These are phyloP conservation scores for Philereme transversata DNA, from an alignment of 2,888 invertebrate species.

Conservation along the genomic window DNA sequence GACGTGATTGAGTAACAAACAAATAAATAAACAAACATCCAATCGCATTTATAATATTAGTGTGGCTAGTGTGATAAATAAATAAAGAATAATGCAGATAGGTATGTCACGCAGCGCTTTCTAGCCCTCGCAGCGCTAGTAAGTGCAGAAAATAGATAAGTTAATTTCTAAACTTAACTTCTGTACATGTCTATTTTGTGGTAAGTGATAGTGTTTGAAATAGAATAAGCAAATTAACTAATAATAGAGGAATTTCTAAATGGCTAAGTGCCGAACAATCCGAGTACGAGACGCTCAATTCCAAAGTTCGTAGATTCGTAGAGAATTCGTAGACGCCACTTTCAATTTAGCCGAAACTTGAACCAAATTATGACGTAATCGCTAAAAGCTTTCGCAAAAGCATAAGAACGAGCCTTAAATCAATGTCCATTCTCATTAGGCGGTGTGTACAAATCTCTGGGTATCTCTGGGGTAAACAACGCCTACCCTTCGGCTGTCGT, in stretches of 20 bases:
- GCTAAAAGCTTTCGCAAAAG: conserved; percentile 54
- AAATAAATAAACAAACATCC: no score
- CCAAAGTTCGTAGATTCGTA: conserved; percentile 15
- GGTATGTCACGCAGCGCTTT: no score
- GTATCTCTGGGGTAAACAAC: conserved; percentile 53
- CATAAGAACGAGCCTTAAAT: conserved; percentile 51
- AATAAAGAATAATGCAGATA: no score
- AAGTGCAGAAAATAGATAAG: no score
- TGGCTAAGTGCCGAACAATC: not conserved
- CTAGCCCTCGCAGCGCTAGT: no score
- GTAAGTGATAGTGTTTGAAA: no score
- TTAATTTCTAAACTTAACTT: no score
- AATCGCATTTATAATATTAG: no score
- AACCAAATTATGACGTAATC: conserved; percentile 58
- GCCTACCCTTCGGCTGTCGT: conserved; percentile 55
- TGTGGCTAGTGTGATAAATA: no score
- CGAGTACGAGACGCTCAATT: conserved; percentile 19
- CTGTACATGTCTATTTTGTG: no score
- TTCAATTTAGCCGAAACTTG: conserved; percentile 44
- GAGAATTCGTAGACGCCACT: conserved; percentile 32
- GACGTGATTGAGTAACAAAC: no score
- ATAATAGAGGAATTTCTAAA: not conserved
- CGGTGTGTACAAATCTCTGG: conserved; percentile 46
- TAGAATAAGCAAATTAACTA: not conserved
- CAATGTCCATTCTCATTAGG: conserved; percentile 61